A percentile compares a stretch with the other conserved stretches of the same genome.
Evolutionary conservation across 2,797 vertebrate genomes (phyloP).

Genomic region (Mormyrops attenuatus): DNA sequence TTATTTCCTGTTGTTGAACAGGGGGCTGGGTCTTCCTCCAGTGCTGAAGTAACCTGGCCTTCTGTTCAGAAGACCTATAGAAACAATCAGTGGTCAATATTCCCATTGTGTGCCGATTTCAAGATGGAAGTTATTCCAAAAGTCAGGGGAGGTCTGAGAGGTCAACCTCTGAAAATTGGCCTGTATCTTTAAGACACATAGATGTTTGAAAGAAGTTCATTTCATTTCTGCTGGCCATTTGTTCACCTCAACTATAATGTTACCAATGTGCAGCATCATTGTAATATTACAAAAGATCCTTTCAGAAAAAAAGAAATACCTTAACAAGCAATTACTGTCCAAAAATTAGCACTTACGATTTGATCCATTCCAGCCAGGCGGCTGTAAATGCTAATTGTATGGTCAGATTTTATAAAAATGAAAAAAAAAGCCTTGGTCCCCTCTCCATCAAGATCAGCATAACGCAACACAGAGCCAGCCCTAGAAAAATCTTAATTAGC

Average conservation of each 20-base stretch:
- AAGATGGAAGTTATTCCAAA: not conserved
- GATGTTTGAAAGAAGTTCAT: not conserved
- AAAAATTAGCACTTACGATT: not conserved
- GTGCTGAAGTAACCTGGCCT: not conserved
- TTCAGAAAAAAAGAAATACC: not conserved
- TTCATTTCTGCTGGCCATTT: not conserved
- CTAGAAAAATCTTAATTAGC: not conserved
- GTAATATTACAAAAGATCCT: not conserved
- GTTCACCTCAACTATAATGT: not conserved
- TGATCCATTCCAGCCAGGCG: not conserved
- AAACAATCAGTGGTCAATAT: conserved; percentile 6
- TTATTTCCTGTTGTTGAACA: not conserved
- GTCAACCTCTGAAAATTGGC: not conserved
- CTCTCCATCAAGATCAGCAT: not conserved
- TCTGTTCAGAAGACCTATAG: not conserved
- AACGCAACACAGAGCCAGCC: not conserved
- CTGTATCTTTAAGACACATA: not conserved
- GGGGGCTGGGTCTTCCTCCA: not conserved
- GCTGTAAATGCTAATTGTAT: not conserved
- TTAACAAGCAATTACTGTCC: not conserved
- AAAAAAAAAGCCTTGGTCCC: not conserved
- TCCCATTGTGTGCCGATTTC: not conserved
- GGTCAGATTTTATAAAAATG: not conserved
- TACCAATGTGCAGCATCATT: not conserved
- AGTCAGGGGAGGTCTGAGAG: not conserved